Percentiles rank a stretch among this genome's conserved stretches.
phyloP scores from a whole-genome alignment of 2,888 invertebrate genomes.

The Andrena bucephala region DNA sequence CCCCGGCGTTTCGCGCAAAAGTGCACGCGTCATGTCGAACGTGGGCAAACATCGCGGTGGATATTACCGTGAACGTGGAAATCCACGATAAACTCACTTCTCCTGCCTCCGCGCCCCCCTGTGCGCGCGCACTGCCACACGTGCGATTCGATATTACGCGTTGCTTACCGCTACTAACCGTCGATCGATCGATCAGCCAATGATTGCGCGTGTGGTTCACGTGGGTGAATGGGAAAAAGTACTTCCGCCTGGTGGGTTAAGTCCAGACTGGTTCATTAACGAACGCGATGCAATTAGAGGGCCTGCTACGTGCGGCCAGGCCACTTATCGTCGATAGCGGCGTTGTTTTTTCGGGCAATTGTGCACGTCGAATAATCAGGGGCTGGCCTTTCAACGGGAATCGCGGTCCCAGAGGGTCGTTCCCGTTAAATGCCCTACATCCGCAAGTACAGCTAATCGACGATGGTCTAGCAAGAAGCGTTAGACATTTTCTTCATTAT shows the following conservation, averaged over 20 bases:
- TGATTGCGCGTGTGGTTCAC: not conserved
- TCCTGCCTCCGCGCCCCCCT: not conserved
- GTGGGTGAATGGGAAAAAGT: constrained; percentile 7
- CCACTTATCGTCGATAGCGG: constrained; percentile 29
- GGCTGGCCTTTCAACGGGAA: constrained; percentile 15
- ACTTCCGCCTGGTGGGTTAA: constrained; percentile 6
- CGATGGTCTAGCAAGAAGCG: not conserved
- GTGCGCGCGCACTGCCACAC: constrained; percentile 23
- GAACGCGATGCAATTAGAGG: constrained; percentile 51
- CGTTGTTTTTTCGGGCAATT: constrained; percentile 13
- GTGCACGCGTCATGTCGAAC: constrained; percentile 36
- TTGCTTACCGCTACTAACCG: constrained; percentile 19
- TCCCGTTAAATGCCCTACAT: constrained; percentile 1
- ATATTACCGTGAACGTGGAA: constrained; percentile 43
- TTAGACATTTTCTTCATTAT: not conserved
- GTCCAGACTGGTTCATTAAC: constrained; percentile 47
- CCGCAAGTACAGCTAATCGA: not conserved
- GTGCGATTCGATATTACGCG: constrained; percentile 44
- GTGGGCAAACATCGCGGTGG: constrained; percentile 36
- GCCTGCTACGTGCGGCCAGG: constrained; percentile 18
- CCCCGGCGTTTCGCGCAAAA: constrained; percentile 25
- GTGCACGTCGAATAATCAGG: constrained; percentile 9
- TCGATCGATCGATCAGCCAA: constrained; percentile 32
- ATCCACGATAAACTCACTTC: constrained; percentile 38
- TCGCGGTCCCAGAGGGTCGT: not conserved